A percentile compares a stretch with the other conserved stretches of the same genome.
phyloP scores from a whole-genome alignment of 2,113 vertebrate genomes.

The Psephotus haematonotus region DNA sequence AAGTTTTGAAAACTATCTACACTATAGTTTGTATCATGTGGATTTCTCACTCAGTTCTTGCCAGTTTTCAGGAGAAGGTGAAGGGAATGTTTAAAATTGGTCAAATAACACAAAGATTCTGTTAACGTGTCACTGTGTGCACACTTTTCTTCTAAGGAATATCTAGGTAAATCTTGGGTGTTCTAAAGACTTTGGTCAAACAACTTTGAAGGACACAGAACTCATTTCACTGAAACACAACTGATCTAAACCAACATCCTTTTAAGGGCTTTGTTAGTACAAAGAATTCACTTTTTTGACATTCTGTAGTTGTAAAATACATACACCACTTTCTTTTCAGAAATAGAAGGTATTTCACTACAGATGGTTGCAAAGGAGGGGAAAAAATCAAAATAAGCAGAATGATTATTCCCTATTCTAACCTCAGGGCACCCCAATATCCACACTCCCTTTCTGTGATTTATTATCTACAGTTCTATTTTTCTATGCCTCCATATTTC shows the following conservation, averaged over 20 bases:
- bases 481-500: not conserved
- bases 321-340: not conserved
- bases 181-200: not conserved
- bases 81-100: slow-evolving; percentile 6
- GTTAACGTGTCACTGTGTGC: not conserved
- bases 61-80: not conserved
- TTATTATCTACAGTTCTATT: not conserved
- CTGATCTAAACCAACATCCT: not conserved
- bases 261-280: not conserved
- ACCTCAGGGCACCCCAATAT: not conserved
- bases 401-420: not conserved
- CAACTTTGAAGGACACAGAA: not conserved
- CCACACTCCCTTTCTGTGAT: not conserved
- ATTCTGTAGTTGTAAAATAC: not conserved
- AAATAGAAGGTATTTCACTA: not conserved
- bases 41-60: not conserved
- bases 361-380: not conserved
- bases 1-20: not conserved
- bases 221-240: not conserved
- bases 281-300: not conserved
- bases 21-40: accelerated
- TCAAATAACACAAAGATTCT: not conserved
- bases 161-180: not conserved
- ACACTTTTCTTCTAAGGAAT: not conserved
- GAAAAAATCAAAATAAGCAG: not conserved